phyloP scores from a whole-genome alignment of 64 coral and sea anemone genomes.

The Acropora tenuis region DNA sequence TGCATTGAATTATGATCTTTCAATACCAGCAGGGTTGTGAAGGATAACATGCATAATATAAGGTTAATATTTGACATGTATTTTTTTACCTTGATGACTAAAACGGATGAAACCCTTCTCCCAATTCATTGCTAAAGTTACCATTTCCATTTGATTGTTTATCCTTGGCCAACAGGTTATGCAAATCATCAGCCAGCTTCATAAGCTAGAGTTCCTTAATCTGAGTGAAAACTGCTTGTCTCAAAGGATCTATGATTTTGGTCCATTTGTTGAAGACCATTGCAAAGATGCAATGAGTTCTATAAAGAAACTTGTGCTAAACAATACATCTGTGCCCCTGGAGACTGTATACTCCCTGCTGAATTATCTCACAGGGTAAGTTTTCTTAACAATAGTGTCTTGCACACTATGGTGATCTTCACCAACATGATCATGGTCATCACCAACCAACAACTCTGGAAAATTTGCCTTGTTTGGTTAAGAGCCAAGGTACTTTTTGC shows the following conservation, averaged over 20 bases:
- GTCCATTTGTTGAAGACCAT: slow-evolving; percentile 26
- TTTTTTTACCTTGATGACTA: too few species aligned
- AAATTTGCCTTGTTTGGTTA: too few species aligned
- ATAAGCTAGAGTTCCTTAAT: slow-evolving; percentile 76
- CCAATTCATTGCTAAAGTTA: too few species aligned
- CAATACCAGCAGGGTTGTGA: too few species aligned
- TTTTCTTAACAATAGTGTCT: neutral
- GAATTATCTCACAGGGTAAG: slow-evolving; percentile 76
- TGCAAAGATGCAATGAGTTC: slow-evolving; percentile 23
- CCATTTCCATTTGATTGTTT: neutral
- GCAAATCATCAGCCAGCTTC: slow-evolving; percentile 60
- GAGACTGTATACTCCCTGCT: slow-evolving; percentile 63
- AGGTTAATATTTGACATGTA: too few species aligned
- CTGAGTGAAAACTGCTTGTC: slow-evolving; percentile 72
- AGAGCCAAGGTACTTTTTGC: too few species aligned
- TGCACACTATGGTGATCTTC: too few species aligned
- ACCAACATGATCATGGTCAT: too few species aligned
- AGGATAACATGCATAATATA: too few species aligned
- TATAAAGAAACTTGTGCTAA: slow-evolving; percentile 73
- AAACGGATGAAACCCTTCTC: too few species aligned
- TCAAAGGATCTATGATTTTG: slow-evolving; percentile 26
- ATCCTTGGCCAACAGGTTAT: slow-evolving; percentile 55
- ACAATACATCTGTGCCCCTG: slow-evolving; percentile 84
- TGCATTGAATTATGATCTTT: too few species aligned
- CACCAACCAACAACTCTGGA: neutral